These are phyloP conservation scores for Caenorhabditis inopinata DNA, from an alignment of 1,140 invertebrate species.

Conservation along the genomic window DNA sequence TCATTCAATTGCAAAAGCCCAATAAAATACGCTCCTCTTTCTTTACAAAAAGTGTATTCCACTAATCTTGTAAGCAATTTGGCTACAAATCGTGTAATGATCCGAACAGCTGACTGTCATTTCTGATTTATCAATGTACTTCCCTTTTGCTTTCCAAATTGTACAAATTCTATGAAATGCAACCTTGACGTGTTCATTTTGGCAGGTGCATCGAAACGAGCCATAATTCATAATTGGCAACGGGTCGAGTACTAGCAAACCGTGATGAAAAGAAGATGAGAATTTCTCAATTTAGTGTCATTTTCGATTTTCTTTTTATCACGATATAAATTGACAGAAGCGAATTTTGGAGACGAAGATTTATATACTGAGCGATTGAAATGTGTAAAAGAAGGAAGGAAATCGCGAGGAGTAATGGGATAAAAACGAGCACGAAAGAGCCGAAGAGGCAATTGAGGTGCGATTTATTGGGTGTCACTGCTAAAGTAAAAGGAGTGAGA, in stretches of 20 bases:
- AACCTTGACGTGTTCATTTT: not conserved
- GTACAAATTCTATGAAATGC: not conserved
- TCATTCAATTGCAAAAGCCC: no score
- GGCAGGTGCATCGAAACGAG: conserved; percentile 17
- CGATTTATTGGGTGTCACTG: conserved; percentile 18
- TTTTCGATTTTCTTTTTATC: not conserved
- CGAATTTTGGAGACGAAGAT: not conserved
- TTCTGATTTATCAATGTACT: not conserved
- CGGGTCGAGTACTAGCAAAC: no score
- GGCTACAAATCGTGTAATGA: not conserved
- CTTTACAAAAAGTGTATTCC: no score
- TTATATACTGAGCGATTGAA: conserved; percentile 8
- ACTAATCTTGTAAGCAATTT: not conserved
- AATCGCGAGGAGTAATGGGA: not conserved
- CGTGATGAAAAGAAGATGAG: not conserved
- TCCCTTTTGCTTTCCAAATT: not conserved
- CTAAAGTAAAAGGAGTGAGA: not conserved
- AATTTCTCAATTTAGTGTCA: not conserved
- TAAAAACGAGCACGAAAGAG: conserved; percentile 16
- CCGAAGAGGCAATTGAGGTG: conserved; percentile 26
- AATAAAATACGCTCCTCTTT: not conserved
- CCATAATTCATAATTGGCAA: conserved; percentile 7
- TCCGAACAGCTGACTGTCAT: not conserved
- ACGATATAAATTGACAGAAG: not conserved
- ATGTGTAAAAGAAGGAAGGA: not conserved